Conservation (phyloP, 2,888 invertebrate genomes). For the Piscicola geometra region DNA sequence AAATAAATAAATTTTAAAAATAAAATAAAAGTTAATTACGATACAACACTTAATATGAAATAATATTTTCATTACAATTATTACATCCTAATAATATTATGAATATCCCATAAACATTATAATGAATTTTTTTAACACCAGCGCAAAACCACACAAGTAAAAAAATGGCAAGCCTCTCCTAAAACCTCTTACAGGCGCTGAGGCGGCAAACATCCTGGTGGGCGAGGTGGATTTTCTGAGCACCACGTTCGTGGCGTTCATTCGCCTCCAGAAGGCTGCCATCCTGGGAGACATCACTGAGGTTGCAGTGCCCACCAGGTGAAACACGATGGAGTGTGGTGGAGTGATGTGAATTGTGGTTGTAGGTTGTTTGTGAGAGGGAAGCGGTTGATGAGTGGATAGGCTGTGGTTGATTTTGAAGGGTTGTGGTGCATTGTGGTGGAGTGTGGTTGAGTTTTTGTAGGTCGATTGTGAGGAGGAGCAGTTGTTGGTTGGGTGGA, state of each 20-base stretch:
- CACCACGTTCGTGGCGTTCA: constrained; percentile 85
- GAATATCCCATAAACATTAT: neutral
- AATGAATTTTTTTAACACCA: no score
- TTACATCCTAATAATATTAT: neutral
- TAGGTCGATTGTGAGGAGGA: no score
- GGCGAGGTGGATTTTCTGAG: constrained; percentile 94
- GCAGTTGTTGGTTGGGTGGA: no score
- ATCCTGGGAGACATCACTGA: constrained; percentile 92
- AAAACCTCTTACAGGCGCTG: constrained; percentile 68
- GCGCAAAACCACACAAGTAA: no score
- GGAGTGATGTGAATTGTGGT: neutral
- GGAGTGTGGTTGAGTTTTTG: no score
- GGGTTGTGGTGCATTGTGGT: neutral
- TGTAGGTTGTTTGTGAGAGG: neutral
- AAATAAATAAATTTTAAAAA: no score
- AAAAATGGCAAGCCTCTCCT: no score
- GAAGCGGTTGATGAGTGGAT: neutral
- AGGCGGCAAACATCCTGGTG: constrained; percentile 93
- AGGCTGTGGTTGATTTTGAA: neutral
- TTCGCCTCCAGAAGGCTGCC: constrained; percentile 78
- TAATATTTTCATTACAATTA: neutral
- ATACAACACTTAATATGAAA: no score
- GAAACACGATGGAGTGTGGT: no score
- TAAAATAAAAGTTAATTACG: no score
- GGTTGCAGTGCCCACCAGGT: constrained; percentile 76